Conservation (phyloP, 2,113 vertebrate species). For the Glaucomys volans region DNA sequence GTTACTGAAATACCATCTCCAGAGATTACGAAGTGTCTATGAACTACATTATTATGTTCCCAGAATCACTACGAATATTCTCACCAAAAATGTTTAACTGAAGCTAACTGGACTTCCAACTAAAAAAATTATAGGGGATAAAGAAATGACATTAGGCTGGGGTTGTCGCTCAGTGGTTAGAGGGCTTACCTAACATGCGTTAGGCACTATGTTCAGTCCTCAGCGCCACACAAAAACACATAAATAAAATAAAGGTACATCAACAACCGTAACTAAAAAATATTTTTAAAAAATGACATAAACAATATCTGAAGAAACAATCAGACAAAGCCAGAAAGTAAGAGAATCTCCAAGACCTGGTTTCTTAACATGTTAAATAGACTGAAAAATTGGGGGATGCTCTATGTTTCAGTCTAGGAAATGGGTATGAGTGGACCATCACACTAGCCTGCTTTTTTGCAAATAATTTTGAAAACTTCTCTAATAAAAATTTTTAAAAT, state of each 20-base stretch:
- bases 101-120: slow-evolving; percentile 10
- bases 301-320: slow-evolving; percentile 27
- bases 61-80: not conserved
- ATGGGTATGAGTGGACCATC: not conserved
- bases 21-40: not conserved
- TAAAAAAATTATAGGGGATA: not conserved
- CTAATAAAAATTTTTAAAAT: slow-evolving; percentile 51
- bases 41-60: not conserved
- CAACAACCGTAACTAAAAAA: too few relatives aligned
- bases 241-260: too few relatives aligned
- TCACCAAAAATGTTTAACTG: slow-evolving; percentile 51
- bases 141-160: slow-evolving; percentile 12
- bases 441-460: not conserved
- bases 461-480: slow-evolving; percentile 55
- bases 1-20: not conserved
- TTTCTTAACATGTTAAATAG: slow-evolving; percentile 43
- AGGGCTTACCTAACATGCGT: too few relatives aligned
- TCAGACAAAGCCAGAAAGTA: not conserved
- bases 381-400: not conserved
- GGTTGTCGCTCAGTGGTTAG: too few relatives aligned
- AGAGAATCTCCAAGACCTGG: not conserved
- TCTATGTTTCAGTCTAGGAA: not conserved
- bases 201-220: too few relatives aligned
- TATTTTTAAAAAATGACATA: too few relatives aligned
- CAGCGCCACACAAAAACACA: too few relatives aligned